A percentile compares a stretch with the other conserved stretches of the same genome.
Conservation (phyloP, 1,140 invertebrate species). For the Pogonognathellus flavescens region DNA sequence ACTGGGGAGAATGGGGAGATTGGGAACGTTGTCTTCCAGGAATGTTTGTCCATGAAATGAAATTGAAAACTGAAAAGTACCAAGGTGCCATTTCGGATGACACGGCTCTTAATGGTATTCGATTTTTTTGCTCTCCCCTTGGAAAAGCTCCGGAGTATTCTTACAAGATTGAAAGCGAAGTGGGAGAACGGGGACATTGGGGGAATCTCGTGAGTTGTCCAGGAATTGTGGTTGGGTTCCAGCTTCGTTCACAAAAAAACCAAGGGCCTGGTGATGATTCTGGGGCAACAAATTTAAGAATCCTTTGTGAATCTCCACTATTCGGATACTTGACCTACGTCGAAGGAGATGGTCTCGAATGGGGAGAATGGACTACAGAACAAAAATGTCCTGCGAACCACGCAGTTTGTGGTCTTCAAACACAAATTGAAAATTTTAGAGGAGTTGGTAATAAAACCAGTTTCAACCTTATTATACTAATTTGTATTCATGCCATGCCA, state of each 20-base stretch:
- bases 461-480: too few species aligned
- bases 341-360: constrained; percentile 53
- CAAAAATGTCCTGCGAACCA: constrained; percentile 52
- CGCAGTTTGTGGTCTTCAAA: constrained; percentile 54
- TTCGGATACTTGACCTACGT: neutral
- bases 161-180: constrained; percentile 43
- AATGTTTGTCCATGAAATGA: constrained; percentile 58
- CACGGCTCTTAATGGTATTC: constrained; percentile 62
- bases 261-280: constrained; percentile 54
- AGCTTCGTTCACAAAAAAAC: constrained; percentile 35
- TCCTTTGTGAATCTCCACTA: constrained; percentile 38
- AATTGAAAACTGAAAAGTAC: constrained; percentile 57
- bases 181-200: constrained; percentile 40
- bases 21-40: constrained; percentile 52
- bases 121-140: constrained; percentile 45
- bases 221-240: constrained; percentile 40
- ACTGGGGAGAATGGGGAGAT: constrained; percentile 65
- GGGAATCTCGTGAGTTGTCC: constrained; percentile 47
- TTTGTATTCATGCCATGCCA: too few species aligned
- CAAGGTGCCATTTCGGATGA: constrained; percentile 58
- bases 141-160: neutral
- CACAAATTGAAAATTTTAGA: constrained; percentile 43
- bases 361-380: constrained; percentile 43
- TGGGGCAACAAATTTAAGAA: constrained; percentile 57
- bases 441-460: neutral